Evolutionary conservation across 2,888 invertebrate species (phyloP), one percentile per base, ranked within the genome.

Genomic region (Caenorhabditis angaria): DNA sequence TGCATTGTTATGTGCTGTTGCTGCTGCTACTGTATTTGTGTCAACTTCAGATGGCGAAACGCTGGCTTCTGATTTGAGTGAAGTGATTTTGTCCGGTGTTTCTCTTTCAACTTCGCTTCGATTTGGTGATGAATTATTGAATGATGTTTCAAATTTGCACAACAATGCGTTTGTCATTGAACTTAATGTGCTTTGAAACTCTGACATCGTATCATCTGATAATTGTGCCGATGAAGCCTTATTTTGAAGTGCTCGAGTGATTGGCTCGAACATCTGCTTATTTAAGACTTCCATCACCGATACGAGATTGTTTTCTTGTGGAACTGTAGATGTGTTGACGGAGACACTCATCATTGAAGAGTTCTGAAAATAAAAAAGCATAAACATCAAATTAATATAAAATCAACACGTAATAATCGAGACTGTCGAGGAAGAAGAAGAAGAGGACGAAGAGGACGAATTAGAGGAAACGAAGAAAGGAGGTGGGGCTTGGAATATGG

Each of bases 401-500:
- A 32, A 32, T 32, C 32, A 10, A 41, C 5, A 41, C 41, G 41
- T 41, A 18, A 5, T 32, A 32, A 32, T 32, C 32, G 32, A 32
- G 32, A 32, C 14, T 12, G 18, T 10, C 14, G 14, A 41, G 41
- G 5, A 18, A 12, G 41, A 41, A 18, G 41, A 41, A 41, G 18
- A 10, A 18, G 5, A 18, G 41, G 41, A 41, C 6, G 32, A 5
- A 32, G 32, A 32, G 41, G 41, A 41, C 41, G 41, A 41, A 41
- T 41, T 41, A 18, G 41, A 41, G 41, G 41, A 41, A 41, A 12
- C 32, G 51, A 24, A 51, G 51, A 18, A 51, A 18, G 54, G 54
- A 54, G 54, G 54, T 4, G 54, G 28, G 54, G 28, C 27, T 27
- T 54, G n/a, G 54, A 24, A 51, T 22, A 24, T 51, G 32, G 32